Percentiles rank a stretch among this genome's conserved stretches.
These are phyloP conservation scores for Murina feae DNA, from an alignment of 2,113 vertebrate genomes.

Conservation along the genomic window DNA sequence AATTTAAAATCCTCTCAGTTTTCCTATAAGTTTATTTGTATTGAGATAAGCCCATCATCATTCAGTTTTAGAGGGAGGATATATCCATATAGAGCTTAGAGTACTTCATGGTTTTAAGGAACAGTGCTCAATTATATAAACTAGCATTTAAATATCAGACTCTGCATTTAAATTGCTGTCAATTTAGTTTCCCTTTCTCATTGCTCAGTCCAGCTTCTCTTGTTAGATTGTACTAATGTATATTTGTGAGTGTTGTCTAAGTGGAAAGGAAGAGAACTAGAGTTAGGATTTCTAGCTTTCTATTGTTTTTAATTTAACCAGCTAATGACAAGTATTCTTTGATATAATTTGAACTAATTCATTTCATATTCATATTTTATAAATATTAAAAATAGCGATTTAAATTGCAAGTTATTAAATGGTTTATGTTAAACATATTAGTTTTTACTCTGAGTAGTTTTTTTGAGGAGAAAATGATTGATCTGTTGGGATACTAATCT, in stretches of 20 bases:
- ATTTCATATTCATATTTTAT: neutral
- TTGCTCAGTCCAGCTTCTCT: neutral
- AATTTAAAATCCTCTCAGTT: neutral
- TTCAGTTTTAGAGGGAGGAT: neutral
- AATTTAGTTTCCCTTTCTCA: neutral
- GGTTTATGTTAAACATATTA: conserved; percentile 1
- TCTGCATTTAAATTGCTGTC: neutral
- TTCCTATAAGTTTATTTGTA: neutral
- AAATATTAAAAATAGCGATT: neutral
- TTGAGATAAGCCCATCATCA: neutral
- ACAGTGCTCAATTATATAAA: neutral
- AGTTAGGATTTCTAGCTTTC: neutral
- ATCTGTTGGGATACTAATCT: neutral
- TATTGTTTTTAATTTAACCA: neutral
- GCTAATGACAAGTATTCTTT: neutral
- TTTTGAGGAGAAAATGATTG: neutral
- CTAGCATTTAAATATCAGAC: neutral
- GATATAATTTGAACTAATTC: neutral
- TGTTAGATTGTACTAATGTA: neutral
- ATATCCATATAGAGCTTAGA: neutral
- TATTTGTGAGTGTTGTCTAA: neutral
- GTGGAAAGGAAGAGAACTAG: neutral
- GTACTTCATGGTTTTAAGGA: neutral
- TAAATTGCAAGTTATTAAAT: neutral
- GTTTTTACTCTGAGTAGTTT: neutral